Base-by-base conservation (phyloP, 2,797 vertebrate species). In the Clarias fuscus region DNA sequence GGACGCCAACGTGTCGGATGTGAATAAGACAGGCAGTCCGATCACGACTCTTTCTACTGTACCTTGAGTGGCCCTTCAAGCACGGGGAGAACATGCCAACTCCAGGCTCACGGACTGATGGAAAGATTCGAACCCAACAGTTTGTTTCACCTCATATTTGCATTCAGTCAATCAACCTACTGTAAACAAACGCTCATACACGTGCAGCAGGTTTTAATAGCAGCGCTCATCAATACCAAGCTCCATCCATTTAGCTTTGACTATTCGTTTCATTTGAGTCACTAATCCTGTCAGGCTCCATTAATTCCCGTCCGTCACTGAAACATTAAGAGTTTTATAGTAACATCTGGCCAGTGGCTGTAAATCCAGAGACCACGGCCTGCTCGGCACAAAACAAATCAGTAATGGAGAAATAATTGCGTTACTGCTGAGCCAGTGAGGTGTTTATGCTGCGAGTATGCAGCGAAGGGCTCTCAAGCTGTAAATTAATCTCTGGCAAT, bases 401-500 rank as follows among this genome's bases (percentile, higher is more conserved):
- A 79, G 84, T 83, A 85, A 88, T 85, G 88, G 73, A 92, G 90
- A 92, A 92, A 93, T 91, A 93, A 93, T 93, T 90, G 91, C 90
- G 91, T 89, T 90, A 84, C 91, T 83, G 88, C 88, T 86, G 87
- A 87, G 81, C 85, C 88, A 88, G 90, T 84, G 87, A 92, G 91
- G 92, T 91, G 87, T 90, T 90, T 92, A 88, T 90, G 89, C 90
- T 86, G 89, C 24, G 84, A 61, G 82, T 90, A 88, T 65, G 89
- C 91, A 92, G 90, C 91, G 6, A 84, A 91, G 91, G 91, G 91
- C 85, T 92, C 89, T 53, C 86, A 88, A 85, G 91, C 88, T 92
- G 92, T 91, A 95, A 95, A 95, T 95, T 93, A 94, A 95, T 95
- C 94, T 93, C 92, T 93, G 93, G 93, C 94, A 93, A 92, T 92